Percentiles rank a stretch among this genome's conserved stretches.
Conservation (phyloP, 2,113 vertebrate genomes). For the Phyllostomus hastatus region DNA sequence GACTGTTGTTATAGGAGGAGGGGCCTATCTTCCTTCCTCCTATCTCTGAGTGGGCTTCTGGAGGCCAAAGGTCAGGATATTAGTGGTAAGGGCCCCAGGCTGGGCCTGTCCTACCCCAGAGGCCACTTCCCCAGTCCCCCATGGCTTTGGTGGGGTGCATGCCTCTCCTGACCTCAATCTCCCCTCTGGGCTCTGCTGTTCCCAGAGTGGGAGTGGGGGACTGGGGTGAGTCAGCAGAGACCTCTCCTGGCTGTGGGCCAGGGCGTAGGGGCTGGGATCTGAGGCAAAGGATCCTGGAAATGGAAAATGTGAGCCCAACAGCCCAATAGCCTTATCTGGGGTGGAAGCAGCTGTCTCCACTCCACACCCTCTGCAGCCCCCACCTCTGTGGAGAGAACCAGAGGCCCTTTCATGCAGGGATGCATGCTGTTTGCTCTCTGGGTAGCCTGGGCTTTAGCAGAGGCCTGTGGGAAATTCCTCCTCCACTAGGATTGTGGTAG, state of each 20-base stretch:
- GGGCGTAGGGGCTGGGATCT: background rate
- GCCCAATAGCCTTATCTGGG: conserved; percentile 49
- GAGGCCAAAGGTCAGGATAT: background rate
- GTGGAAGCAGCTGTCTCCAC: conserved; percentile 57
- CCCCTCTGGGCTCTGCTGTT: background rate
- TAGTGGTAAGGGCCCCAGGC: background rate
- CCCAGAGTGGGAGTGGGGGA: background rate
- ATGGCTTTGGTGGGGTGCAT: background rate
- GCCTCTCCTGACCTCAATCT: background rate
- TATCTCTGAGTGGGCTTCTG: background rate
- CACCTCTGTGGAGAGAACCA: background rate
- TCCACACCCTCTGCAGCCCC: background rate
- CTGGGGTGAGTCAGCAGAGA: background rate
- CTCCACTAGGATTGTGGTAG: background rate
- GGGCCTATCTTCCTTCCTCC: background rate
- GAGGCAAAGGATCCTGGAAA: conserved; percentile 28
- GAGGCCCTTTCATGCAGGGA: background rate
- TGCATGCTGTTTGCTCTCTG: background rate
- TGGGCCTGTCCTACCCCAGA: background rate
- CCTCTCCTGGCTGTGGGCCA: background rate
- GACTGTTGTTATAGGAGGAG: background rate
- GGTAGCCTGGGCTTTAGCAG: background rate
- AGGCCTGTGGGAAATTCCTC: conserved; percentile 1
- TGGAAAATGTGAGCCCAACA: conserved; percentile 61
- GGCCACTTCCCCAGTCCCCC: background rate